Evolutionary conservation across 2,113 vertebrate species (phyloP), one percentile per base, ranked within the genome.

Genomic region (Thymallus thymallus): DNA sequence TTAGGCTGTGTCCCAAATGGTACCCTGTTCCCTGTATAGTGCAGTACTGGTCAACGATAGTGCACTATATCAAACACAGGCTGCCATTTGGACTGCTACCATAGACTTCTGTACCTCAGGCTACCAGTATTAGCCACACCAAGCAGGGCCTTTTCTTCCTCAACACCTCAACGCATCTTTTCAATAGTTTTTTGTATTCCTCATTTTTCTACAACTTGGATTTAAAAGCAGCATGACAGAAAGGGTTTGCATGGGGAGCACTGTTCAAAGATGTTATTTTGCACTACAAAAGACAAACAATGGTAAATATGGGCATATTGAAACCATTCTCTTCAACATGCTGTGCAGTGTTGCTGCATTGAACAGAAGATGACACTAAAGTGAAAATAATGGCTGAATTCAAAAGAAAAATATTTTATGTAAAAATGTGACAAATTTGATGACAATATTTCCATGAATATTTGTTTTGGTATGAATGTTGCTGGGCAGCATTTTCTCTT

Each of bases 401-500:
- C 46, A 56, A 46, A 35, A 56, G 48, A 30, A 29, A 64, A n/a
- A n/a, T 10, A 22, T 60, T 60, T 60, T 60, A 13, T 16, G 5
- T n/a, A 35, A 35, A 20, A 55, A 18, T 24, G 13, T 66, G 14
- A 32, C 68, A 70, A 79, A 70, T 13, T 46, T 67, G 69, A 63
- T 70, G 46, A 10, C 6, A 75, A 80, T 72, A 73, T 64, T 79
- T 76, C 72, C 58, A 80, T 77, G 72, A 77, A 76, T 60, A 60
- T 60, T 23, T 80, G 82, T 74, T 80, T 79, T 60, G n/a, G 76
- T 82, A 76, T 87, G 82, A 87, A 89, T 90, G 91, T 93, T 93
- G 91, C 91, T 90, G 91, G 85, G 88, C 91, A 91, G 86, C 86
- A 85, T 90, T 81, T 86, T 30, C 56, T 76, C 41, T 87, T 65